A percentile compares a stretch with the other conserved stretches of the same genome.
Conservation (phyloP, 2,888 invertebrate species). For the Pomacea canaliculata region DNA sequence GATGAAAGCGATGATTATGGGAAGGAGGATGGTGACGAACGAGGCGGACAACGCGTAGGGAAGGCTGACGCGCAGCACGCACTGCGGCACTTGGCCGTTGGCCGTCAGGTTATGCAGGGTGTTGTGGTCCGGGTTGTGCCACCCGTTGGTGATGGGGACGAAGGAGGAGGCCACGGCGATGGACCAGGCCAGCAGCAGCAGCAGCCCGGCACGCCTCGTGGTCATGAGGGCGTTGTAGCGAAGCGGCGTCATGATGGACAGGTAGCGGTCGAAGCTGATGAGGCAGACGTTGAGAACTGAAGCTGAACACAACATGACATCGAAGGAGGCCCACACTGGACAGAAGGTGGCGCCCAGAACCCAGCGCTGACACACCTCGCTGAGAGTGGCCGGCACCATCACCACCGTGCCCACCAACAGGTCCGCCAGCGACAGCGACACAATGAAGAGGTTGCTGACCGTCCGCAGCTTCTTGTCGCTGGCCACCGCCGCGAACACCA, state of each 20-base stretch:
- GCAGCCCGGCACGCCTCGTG: constrained; percentile 39
- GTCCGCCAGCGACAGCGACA: constrained; percentile 56
- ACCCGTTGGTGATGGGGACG: constrained; percentile 56
- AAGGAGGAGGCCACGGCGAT: constrained; percentile 57
- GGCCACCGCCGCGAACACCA: constrained; percentile 52
- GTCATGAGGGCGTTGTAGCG: constrained; percentile 56
- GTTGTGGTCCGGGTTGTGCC: constrained; percentile 51
- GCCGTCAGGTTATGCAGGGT: constrained; percentile 54
- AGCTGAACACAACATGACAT: constrained; percentile 59
- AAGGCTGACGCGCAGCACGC: constrained; percentile 54
- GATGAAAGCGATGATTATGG: constrained; percentile 54
- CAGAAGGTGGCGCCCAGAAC: constrained; percentile 48
- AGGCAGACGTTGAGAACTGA: constrained; percentile 59
- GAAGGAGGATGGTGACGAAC: constrained; percentile 55
- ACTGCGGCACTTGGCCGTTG: constrained; percentile 45
- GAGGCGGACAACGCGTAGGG: constrained; percentile 52
- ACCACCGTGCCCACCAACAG: constrained; percentile 57
- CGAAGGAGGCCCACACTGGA: constrained; percentile 58
- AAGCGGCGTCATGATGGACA: constrained; percentile 58
- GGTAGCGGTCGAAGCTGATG: constrained; percentile 57
- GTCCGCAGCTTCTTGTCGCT: constrained; percentile 48
- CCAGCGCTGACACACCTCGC: constrained; percentile 54
- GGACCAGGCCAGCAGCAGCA: constrained; percentile 48
- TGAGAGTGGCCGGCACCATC: constrained; percentile 56
- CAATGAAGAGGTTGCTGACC: constrained; percentile 58